Conservation (phyloP, 2,888 invertebrate species). For the Epistrophella euchroma region DNA sequence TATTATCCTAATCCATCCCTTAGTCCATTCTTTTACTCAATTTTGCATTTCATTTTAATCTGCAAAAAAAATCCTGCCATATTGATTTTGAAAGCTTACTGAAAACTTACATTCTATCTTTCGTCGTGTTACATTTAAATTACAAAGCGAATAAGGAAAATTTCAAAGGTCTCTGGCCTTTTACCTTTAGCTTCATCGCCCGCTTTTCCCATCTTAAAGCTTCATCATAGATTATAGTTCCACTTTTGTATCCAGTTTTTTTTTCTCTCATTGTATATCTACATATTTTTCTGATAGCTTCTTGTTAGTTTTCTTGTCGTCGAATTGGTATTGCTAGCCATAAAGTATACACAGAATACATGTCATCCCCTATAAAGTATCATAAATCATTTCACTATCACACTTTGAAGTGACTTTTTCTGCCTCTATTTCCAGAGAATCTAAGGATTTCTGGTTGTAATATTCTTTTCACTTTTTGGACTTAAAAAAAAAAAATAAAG, state of each 20-base stretch:
- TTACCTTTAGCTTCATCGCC: background rate
- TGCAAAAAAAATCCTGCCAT: slow-evolving; percentile 30
- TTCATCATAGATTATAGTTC: slow-evolving; percentile 32
- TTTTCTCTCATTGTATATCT: background rate
- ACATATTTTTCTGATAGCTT: background rate
- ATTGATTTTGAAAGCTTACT: background rate
- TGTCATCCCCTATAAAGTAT: slow-evolving; percentile 30
- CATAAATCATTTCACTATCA: slow-evolving; percentile 69
- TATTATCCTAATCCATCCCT: background rate
- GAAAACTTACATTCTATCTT: slow-evolving; percentile 8
- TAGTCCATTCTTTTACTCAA: background rate
- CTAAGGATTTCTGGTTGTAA: slow-evolving; percentile 30
- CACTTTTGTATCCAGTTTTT: slow-evolving; percentile 10
- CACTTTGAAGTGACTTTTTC: slow-evolving; percentile 63
- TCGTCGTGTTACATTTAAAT: slow-evolving; percentile 20
- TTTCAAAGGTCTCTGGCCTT: slow-evolving; percentile 44
- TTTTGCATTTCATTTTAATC: slow-evolving; percentile 53
- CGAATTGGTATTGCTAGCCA: slow-evolving; percentile 43
- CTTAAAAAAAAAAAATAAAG: background rate
- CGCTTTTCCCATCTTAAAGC: background rate
- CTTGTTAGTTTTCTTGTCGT: slow-evolving; percentile 31
- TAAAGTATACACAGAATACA: slow-evolving; percentile 26
- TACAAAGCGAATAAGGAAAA: slow-evolving; percentile 22
- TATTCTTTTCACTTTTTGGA: slow-evolving; percentile 28
- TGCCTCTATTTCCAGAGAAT: slow-evolving; percentile 11